phyloP scores from a whole-genome alignment of 2,113 vertebrate species.

The Butorides virescens region DNA sequence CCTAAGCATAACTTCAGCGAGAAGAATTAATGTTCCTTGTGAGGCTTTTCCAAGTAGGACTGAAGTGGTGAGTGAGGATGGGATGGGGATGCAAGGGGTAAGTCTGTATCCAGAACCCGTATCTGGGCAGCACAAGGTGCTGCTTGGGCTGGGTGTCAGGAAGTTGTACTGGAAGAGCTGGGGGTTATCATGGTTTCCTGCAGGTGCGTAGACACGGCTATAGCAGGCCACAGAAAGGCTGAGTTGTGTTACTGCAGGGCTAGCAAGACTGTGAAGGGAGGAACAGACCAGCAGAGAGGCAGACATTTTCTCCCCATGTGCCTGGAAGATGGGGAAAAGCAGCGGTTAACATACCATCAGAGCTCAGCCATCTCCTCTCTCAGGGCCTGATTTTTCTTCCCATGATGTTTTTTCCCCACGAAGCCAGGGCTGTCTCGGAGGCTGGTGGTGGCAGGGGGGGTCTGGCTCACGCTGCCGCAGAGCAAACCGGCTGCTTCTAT shows the following conservation, averaged over 20 bases:
- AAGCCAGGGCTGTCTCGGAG: not conserved
- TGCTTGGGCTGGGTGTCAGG: not conserved
- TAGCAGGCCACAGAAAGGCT: not conserved
- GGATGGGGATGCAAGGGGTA: not conserved
- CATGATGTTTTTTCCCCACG: rapidly evolving
- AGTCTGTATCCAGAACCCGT: rapidly evolving
- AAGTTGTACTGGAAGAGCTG: not conserved
- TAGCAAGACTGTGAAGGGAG: not conserved
- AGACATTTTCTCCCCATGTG: not conserved
- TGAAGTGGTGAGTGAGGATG: not conserved
- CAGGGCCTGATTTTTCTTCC: rapidly evolving
- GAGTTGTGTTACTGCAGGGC: not conserved
- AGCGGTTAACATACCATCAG: not conserved
- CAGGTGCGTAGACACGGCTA: not conserved
- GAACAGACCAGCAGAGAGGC: not conserved
- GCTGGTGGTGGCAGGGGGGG: not conserved
- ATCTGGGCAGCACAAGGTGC: not conserved
- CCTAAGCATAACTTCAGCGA: not conserved
- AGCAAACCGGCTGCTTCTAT: not conserved
- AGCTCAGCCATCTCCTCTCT: not conserved
- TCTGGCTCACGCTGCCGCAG: not conserved
- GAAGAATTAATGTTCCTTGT: not conserved
- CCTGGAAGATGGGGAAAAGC: not conserved
- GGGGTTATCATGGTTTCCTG: not conserved
- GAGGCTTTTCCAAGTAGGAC: not conserved